Evolutionary conservation across 2,113 vertebrate genomes (phyloP), one percentile per base, ranked within the genome.

Genomic region (Dipodomys spectabilis): DNA sequence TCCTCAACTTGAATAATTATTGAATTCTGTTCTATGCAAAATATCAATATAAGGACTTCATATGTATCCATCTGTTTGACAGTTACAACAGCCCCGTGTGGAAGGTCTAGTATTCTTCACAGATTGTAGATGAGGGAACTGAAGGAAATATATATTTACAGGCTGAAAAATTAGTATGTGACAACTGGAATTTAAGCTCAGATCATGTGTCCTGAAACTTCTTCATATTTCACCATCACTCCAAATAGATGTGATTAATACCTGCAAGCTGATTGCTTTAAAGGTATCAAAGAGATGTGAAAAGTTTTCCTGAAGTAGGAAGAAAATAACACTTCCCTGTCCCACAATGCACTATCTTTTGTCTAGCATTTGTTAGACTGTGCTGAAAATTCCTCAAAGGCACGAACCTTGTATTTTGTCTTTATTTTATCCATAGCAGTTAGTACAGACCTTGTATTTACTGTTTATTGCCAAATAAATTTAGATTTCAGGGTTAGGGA

Each of bases 1-100:
- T 82, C n/a, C 35, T 90, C 13, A 62, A 68, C 22, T 74, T 44
- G 90, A 90, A 32, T 88, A 81, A 85, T 39, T 83, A 44, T 35
- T 53, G 16, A 80, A 71, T 80, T 71, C 13, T 79, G 15, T 69
- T 74, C 6, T 62, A 8, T 82, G 27, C 0, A n/a, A 80, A 35
- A 12, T 60, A 68, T 28, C 62, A 13, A 65, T 27, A 23, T 68
- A 67, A 86, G 13, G 72, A 2, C 78, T 83, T 49, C 53, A 57
- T 18, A 57, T 68, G 15, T n/a, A 68, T 30, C 1, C 27, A 28
- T 82, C 30, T 85, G 12, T 64, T 88, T 62, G 32, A 78, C 53
- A 90, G 6, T 80, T 39, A 49, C 18, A n/a, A 64, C 12, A 68
- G 30, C 18, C 39, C 7, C 45, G 10, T 53, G 20, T 45, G 25